Percentiles rank a stretch among this genome's conserved stretches.
Evolutionary conservation across 2,797 vertebrate genomes (phyloP).

Genomic region (Oryzias sinensis): DNA sequence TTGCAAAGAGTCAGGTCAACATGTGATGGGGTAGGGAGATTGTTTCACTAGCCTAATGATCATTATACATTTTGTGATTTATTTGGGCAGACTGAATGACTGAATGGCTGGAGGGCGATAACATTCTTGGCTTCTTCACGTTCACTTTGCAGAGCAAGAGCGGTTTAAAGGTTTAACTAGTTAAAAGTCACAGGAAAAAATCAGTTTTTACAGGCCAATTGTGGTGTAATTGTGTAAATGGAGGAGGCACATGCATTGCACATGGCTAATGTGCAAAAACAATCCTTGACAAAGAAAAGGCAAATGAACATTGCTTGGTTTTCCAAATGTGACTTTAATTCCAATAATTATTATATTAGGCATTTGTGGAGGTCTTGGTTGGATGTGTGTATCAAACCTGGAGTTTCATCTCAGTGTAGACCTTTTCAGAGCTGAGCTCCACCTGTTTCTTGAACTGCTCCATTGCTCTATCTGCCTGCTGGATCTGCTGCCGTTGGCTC

Average conservation of each 20-base stretch:
- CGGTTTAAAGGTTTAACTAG: conserved; percentile 13
- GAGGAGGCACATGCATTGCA: conserved; percentile 6
- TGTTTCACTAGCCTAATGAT: conserved; percentile 43
- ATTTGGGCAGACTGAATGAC: conserved; percentile 25
- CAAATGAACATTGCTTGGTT: too few relatives aligned
- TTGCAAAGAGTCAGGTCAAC: conserved; percentile 37
- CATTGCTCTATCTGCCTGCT: conserved; percentile 88
- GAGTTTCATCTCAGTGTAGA: conserved; percentile 90
- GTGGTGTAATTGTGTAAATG: conserved; percentile 10
- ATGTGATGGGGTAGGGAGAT: conserved; percentile 14
- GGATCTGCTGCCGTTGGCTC: conserved; percentile 86
- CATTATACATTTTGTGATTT: conserved; percentile 25
- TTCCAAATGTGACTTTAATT: too few relatives aligned
- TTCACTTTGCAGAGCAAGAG: conserved; percentile 38
- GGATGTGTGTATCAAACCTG: conserved; percentile 76
- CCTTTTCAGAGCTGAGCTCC: conserved; percentile 91
- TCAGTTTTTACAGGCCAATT: conserved; percentile 1
- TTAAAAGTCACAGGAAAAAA: conserved; percentile 16
- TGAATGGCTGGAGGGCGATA: conserved; percentile 22
- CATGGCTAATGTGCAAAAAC: neutral
- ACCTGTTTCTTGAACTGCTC: conserved; percentile 94
- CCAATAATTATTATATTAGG: neutral
- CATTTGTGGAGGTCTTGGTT: conserved; percentile 2
- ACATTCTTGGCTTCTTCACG: conserved; percentile 23
- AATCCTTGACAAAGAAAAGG: too few relatives aligned